Evolutionary conservation across 2,797 vertebrate species (phyloP), one percentile per base, ranked within the genome.

Genomic region (Melanotaenia maccullochi): DNA sequence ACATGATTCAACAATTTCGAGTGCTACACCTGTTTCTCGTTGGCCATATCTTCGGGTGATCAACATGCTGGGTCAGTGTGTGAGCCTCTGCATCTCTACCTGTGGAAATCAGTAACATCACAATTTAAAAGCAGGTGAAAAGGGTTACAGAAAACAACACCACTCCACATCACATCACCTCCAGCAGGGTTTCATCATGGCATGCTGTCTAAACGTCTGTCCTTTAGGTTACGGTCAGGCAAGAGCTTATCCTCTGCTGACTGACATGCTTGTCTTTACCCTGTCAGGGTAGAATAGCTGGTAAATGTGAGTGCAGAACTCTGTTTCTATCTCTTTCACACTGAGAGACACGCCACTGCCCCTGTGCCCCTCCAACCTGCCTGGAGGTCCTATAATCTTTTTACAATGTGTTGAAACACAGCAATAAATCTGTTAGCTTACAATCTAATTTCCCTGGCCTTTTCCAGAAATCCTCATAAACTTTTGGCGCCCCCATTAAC

Each of bases 381-480:
- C 90, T 90, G n/a, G 13, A 92, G 96, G 96, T 96, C 94, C 95
- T 96, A 95, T 94, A 94, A 95, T 96, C 92, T 97, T 97, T 97
- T 97, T 97, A 96, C 96, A 96, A 96, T 97, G 96, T 98, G 96
- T 98, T 97, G 96, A 97, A 97, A 98, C 97, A 97, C 96, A 96
- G 96, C 95, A 97, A 98, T 98, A 98, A 98, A 98, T 98, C 96
- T 96, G 97, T 97, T 97, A 97, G 95, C 95, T 97, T 96, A 97
- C 96, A 98, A 97, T 97, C 96, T 96, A 98, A 97, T 97, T 97
- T 97, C 96, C 93, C 93, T 98, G 97, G 97, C 97, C 97, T 98
- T 98, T 97, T 97, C 96, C 95, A 97, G 96, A 97, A 97, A 97
- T 98, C 96, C 97, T 97, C 97, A 98, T 97, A 97, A 98, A 97